Evolutionary conservation across 2,888 invertebrate species (phyloP).

Genomic region (Synergus gifuensis): DNA sequence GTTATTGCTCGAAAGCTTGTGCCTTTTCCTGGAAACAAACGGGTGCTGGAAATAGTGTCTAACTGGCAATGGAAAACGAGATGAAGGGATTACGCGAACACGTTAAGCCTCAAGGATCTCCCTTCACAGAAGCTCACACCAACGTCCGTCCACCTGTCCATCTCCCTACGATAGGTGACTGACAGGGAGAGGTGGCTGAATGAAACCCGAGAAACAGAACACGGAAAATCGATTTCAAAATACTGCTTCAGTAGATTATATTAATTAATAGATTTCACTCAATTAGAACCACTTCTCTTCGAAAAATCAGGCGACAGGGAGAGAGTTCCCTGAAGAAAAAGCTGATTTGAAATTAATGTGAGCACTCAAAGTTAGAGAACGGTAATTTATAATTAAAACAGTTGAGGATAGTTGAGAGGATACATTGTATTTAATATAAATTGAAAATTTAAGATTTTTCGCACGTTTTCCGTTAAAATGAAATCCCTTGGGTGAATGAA

Average conservation of each 20-base stretch:
- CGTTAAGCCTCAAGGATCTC: slow-evolving; percentile 72
- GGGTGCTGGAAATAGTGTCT: slow-evolving; percentile 61
- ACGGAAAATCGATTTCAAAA: slow-evolving; percentile 14
- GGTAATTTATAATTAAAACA: too few relatives aligned
- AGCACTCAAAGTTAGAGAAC: too few relatives aligned
- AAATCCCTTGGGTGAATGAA: slow-evolving; percentile 3
- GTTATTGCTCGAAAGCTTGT: slow-evolving; percentile 45
- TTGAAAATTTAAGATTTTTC: neutral
- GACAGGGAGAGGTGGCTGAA: slow-evolving; percentile 55
- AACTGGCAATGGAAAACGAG: slow-evolving; percentile 69
- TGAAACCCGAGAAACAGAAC: slow-evolving; percentile 39
- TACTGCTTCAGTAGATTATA: slow-evolving; percentile 32
- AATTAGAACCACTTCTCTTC: neutral
- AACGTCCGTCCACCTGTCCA: slow-evolving; percentile 66
- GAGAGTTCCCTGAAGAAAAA: neutral
- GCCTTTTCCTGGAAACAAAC: slow-evolving; percentile 45
- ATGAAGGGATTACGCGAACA: slow-evolving; percentile 74
- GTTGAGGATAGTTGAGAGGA: too few relatives aligned
- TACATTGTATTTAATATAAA: neutral
- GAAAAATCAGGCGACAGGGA: too few relatives aligned
- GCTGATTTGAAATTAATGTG: too few relatives aligned
- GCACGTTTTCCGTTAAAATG: neutral
- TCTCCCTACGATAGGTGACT: slow-evolving; percentile 61
- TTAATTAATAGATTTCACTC: slow-evolving; percentile 14
- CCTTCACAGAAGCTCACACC: slow-evolving; percentile 63